A percentile compares a stretch with the other conserved stretches of the same genome.
phyloP scores from a whole-genome alignment of 1,140 invertebrate genomes.

The Ceratina calcarata region DNA sequence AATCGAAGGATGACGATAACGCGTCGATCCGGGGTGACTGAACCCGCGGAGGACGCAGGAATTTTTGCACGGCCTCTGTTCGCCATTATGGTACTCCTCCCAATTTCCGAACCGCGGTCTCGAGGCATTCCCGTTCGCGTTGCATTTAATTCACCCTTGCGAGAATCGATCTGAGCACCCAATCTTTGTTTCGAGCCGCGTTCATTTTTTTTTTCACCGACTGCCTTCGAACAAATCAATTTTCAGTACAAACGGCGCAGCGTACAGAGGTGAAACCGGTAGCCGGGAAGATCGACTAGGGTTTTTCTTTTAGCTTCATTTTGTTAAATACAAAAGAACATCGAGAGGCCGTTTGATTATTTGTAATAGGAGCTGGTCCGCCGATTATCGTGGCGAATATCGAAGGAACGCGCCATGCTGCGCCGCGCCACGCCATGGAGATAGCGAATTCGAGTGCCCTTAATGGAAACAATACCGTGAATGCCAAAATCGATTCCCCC shows the following conservation, averaged over 20 bases:
- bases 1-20: conserved; percentile 55
- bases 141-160: too few species aligned
- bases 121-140: too few species aligned
- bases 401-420: conserved; percentile 7
- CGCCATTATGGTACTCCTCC: background rate
- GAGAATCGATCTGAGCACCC: too few species aligned
- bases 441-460: conserved; percentile 25
- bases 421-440: background rate
- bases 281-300: too few species aligned
- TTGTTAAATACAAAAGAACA: background rate
- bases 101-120: too few species aligned
- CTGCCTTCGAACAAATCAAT: too few species aligned
- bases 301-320: too few species aligned
- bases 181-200: too few species aligned
- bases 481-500: conserved; percentile 27
- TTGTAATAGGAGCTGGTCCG: conserved; percentile 2
- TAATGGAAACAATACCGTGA: conserved; percentile 33
- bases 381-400: conserved; percentile 26
- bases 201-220: too few species aligned
- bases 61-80: conserved; percentile 26
- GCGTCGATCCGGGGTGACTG: conserved; percentile 51
- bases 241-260: too few species aligned
- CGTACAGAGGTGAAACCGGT: too few species aligned
- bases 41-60: conserved; percentile 36
- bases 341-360: background rate